Evolutionary conservation across 2,888 invertebrate genomes (phyloP).

Genomic region (Pristionchus mayeri): DNA sequence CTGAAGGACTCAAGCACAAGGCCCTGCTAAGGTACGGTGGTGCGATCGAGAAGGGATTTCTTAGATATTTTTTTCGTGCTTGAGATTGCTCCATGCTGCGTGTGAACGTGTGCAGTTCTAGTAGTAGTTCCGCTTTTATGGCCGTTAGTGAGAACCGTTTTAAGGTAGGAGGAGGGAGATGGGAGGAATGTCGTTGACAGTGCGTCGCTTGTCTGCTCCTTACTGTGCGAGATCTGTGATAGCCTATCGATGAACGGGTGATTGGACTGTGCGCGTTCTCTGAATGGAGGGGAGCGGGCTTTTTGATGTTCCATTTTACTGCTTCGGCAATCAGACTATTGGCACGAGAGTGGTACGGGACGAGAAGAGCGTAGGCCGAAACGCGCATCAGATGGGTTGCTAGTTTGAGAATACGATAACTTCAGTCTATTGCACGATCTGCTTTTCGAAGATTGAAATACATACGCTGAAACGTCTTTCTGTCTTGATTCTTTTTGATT

Average conservation of each 20-base stretch:
- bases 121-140: not conserved
- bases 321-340: too few species aligned
- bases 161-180: not conserved
- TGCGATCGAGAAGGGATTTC: too few species aligned
- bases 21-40: constrained; percentile 41
- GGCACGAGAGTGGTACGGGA: not conserved
- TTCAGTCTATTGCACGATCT: too few species aligned
- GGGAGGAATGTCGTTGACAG: not conserved
- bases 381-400: not conserved
- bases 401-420: not conserved
- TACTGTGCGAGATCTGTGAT: constrained; percentile 12
- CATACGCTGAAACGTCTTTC: too few species aligned
- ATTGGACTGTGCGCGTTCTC: not conserved
- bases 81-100: too few species aligned
- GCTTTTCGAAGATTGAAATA: too few species aligned
- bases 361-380: not conserved
- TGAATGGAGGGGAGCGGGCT: not conserved
- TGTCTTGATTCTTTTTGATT: too few species aligned
- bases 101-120: not conserved
- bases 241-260: constrained; percentile 21
- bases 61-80: too few species aligned
- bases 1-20: constrained; percentile 1
- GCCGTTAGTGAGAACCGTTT: not conserved
- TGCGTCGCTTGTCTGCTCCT: not conserved
- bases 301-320: too few species aligned